Evolutionary conservation across 1,140 invertebrate species (phyloP), one percentile per base, ranked within the genome.

Genomic region (Cotesia glomerata): DNA sequence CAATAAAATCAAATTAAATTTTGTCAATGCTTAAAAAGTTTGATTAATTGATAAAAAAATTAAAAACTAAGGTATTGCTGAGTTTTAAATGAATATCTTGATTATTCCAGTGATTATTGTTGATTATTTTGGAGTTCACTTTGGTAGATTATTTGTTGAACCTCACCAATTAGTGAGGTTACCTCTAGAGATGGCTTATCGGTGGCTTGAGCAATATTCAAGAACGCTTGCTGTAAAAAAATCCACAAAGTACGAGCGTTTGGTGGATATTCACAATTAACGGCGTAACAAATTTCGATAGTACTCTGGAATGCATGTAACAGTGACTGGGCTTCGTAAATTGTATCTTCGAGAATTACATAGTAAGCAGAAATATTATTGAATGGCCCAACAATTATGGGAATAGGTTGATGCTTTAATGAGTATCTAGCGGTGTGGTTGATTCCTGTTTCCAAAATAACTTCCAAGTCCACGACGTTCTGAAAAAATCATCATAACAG

Each of bases 361-460:
- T 73, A 68, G 7, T 34, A 73, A 4, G 56, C 39, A 39, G 56
- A 34, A 58, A 73, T 62, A 39, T 73, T 68, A 3, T 14, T 5
- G 5, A 73, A 51, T n/a, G 64, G 54, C 32, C 71, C 71, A 45
- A 73, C 61, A 13, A 73, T 45, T 32, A 73, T 68, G 13, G 71
- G 71, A 2, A 66, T 73, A 36, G 64, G 64, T 62, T 67, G 71
- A 16, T 54, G 62, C 39, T 65, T 32, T n/a, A 65, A 39, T 11
- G 62, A 35, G 5, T 11, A n/a, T 39, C 62, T 65, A 8, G 62
- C 5, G 4, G 62, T 65, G n/a, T 65, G 62, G 13, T 36, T 35
- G 14, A 39, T 16, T 16, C 62, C 62, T 45, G 36, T 45, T 39
- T n/a, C 11, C 14, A 65, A 65, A n/a, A 65, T n/a, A n/a, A 9